These are phyloP conservation scores for Grallaria varia DNA, from an alignment of 2,113 vertebrate genomes.

Conservation along the genomic window DNA sequence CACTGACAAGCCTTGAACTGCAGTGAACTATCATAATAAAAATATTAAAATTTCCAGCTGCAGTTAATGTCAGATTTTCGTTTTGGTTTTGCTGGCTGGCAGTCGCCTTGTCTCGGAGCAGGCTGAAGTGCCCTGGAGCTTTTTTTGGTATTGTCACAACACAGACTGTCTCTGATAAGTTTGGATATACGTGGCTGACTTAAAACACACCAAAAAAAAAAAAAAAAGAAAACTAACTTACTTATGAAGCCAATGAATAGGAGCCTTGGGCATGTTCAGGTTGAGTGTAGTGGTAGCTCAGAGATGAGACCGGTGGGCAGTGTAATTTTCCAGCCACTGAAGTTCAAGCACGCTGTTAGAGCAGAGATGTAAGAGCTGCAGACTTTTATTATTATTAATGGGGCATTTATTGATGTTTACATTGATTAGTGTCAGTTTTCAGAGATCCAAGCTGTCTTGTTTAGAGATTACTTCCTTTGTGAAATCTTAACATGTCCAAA, in stretches of 20 bases:
- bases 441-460: background rate
- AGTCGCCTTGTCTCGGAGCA: background rate
- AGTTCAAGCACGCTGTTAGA: background rate
- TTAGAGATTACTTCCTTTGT: background rate
- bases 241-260: background rate
- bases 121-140: background rate
- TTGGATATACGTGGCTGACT: background rate
- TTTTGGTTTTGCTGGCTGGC: background rate
- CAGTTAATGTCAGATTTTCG: background rate
- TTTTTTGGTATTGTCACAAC: background rate
- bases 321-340: background rate
- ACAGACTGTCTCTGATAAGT: background rate
- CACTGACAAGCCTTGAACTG: background rate
- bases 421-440: background rate
- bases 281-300: background rate
- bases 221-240: background rate
- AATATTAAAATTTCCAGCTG: conserved; percentile 30
- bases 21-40: background rate
- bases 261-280: background rate
- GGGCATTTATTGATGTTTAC: background rate
- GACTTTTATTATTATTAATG: background rate
- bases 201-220: background rate
- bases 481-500: background rate
- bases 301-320: background rate
- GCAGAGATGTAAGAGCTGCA: background rate